Evolutionary conservation across 2,888 invertebrate species (phyloP).

Genomic region (Coremacera marginata): DNA sequence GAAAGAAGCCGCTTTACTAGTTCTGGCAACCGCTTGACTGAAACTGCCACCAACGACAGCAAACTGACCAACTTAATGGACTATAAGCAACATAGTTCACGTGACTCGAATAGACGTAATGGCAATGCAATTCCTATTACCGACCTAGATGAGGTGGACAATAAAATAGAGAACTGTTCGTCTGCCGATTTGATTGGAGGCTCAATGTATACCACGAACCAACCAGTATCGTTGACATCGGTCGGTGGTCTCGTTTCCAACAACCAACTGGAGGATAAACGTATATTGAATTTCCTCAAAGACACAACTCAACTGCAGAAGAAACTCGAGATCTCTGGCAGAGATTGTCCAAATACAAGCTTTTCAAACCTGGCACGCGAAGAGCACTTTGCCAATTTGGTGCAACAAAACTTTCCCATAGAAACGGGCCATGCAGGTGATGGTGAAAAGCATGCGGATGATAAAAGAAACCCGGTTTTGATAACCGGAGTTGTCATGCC

Average conservation of each 20-base stretch:
- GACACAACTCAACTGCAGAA: conserved; percentile 69
- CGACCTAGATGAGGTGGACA: conserved; percentile 62
- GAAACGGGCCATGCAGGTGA: conserved; percentile 53
- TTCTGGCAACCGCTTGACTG: conserved; percentile 42
- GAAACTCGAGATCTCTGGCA: conserved; percentile 66
- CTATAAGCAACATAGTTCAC: conserved; percentile 57
- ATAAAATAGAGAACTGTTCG: conserved; percentile 56
- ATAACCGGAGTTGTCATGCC: conserved; percentile 37
- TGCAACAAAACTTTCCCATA: conserved; percentile 68
- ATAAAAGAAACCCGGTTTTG: conserved; percentile 36
- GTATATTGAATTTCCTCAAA: conserved; percentile 69
- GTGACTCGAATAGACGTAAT: conserved; percentile 66
- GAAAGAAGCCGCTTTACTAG: conserved; percentile 60
- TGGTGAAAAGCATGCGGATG: conserved; percentile 52
- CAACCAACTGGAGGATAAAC: conserved; percentile 67
- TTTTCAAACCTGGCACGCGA: conserved; percentile 69
- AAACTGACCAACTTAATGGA: conserved; percentile 64
- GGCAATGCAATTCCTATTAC: conserved; percentile 61
- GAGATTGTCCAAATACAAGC: conserved; percentile 68
- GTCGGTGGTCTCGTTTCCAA: conserved; percentile 51
- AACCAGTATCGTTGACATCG: conserved; percentile 41
- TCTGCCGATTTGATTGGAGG: conserved; percentile 56
- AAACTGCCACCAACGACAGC: conserved; percentile 49
- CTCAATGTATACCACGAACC: conserved; percentile 54
- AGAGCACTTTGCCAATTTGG: conserved; percentile 69